Base-by-base conservation (phyloP, 2,888 invertebrate genomes). In the Epinotia ramella region DNA sequence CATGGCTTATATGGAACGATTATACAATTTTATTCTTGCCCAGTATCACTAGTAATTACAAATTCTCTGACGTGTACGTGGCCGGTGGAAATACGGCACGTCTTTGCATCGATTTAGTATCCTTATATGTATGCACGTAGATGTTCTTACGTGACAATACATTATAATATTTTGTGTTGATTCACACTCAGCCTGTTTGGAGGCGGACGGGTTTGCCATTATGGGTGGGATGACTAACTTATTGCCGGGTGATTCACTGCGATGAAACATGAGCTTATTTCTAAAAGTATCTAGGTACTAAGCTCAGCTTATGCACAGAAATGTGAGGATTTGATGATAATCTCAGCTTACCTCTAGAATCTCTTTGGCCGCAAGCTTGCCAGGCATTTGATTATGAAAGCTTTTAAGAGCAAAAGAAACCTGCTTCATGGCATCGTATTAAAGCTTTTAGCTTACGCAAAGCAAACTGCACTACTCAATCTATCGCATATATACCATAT, bases 191-290 rank as follows among this genome's bases (percentile, higher is more conserved):
- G 28, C 53, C 33, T 71, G 57, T 33, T 56, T 64, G 49, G 60
- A 60, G 75, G 71, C 66, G 70, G 70, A 73, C 68, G 56, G 64
- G 46, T 56, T 68, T 68, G 53, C 73, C 63, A 68, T 73, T 63
- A 28, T 16, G 44, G 63, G 63, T 63, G 56, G 68, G 63, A 69
- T 53, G 59, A 63, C 66, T 67, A 71, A 46, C 13, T 71, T 60
- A 16, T 16, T 3, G 40, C 53, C 16, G 28, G 66, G 75, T 75
- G 75, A 75, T 44, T 75, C 75, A 73, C 59, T 40, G 20, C 44
- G 16, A 18, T 56, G 65, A 33, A 63, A 64, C 56, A 64, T 53
- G 28, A 24, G 66, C 46, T 40, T 66, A 60, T 69, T 69, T 69
- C 60, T 59, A 59, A 56, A 28, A 16, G 28, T n/a, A 66, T n/a